Evolutionary conservation across 2,888 invertebrate species (phyloP), one percentile per base, ranked within the genome.

Genomic region (Drosophila vallismaia): DNA sequence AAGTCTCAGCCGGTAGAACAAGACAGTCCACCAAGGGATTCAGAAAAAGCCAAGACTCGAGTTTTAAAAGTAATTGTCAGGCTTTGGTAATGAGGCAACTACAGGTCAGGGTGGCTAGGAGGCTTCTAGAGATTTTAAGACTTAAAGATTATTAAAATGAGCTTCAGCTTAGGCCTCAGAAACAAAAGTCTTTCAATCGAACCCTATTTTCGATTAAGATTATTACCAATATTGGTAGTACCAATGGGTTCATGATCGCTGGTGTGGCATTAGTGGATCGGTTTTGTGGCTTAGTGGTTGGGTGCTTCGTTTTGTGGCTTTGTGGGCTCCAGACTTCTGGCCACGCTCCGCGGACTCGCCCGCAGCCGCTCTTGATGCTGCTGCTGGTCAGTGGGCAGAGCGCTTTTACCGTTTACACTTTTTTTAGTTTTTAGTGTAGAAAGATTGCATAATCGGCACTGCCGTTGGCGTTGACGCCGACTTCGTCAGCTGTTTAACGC

Each of bases 1-100:
- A 81, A n/a, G 73, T 62, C 75, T 75, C 74, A 75, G 79, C 48
- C 42, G 24, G 38, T 7, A 42, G 14, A 50, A 50, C 54, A 31
- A 40, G 45, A 29, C 51, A 46, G 12, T 12, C 24, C 9, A 42
- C 9, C 48, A 62, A 36, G 12, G 36, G 36, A 36, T 36, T 12
- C n/a, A 12, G n/a, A n/a, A 33, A 33, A 10, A 33, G 19, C 33
- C 10, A 10, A 33, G 10, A 10, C 10, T 33, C 4, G 5, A 5
- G n/a, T 36, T 0, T n/a, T 33, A 10, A 8, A 19, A 6, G 28
- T 28, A 28, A 28, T 28, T 28, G 28, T 28, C 28, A 28, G 28
- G 28, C 33, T 10, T 10, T 33, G 36, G 36, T 36, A 36, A 36
- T 0, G 36, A 2, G n/a, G n/a, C 36, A 9, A 5, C 28, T 28